Base-by-base conservation (phyloP, 2,888 invertebrate species). In the Malthinus flaveolus region DNA sequence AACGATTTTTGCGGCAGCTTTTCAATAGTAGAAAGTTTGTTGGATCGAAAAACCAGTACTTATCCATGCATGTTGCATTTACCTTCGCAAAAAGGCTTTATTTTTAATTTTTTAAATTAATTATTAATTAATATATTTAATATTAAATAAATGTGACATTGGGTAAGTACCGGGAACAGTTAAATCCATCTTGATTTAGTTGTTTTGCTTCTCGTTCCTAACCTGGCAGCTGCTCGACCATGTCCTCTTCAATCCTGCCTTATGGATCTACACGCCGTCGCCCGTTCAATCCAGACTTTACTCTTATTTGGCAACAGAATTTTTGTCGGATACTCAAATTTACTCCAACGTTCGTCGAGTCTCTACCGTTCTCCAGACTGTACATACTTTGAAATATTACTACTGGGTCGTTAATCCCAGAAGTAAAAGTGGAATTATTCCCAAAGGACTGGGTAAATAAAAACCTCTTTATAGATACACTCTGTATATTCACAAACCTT, bases 241-340 rank as follows among this genome's bases (percentile, higher is more conserved):
- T 84, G 92, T 99, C 59, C 88, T 99, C 67, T 99, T 99, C 87
- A 99, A 99, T 85, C 98, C 99, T 7, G 95, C 96, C 32, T 84
- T 99, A 63, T 99, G 99, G 99, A 97, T 99, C 74, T 95, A 98
- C 81, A 95, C 98, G 8, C 93, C 96, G 49, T 93, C 97, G 32
- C 90, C 93, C 65, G 98, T 98, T 7, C 97, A 97, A 79, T 93
- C 94, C 44, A 85, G 91, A 66, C 86, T 99, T 48, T 99, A 99
- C 83, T 94, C 95, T 74, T 99, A 98, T 82, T 82, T 99, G 80
- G 96, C 98, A 39, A 96, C 96, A n/a, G 98, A 99, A 80, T 99
- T 99, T 82, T 85, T 99, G 59, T 93, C 93, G 60, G 97, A 98
- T 79, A 95, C 96, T 1, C 96, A 97, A 80, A 96, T 97, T 73